Evolutionary conservation across 2,113 vertebrate genomes (phyloP).

Genomic region (Pluvianellus socialis): DNA sequence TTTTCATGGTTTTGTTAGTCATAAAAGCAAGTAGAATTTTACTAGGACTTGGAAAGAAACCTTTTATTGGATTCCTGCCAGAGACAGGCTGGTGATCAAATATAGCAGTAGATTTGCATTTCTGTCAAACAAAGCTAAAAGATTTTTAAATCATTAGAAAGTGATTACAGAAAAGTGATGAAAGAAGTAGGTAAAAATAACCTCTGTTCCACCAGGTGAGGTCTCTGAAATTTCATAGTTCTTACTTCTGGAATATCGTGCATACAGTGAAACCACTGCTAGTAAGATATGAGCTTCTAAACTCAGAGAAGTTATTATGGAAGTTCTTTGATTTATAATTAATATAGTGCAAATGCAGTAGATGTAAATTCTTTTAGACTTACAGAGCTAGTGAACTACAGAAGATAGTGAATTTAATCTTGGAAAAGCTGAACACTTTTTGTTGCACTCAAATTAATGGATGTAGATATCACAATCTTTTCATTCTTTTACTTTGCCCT

Average conservation of each 20-base stretch:
- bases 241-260: background rate
- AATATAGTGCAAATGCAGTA: background rate
- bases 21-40: background rate
- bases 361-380: background rate
- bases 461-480: background rate
- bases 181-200: background rate
- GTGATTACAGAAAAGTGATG: background rate
- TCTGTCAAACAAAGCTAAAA: background rate
- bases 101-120: background rate
- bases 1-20: background rate
- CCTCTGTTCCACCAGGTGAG: background rate
- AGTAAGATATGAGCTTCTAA: background rate
- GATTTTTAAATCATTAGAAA: background rate
- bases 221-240: background rate
- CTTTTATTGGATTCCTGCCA: background rate
- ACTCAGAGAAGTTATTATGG: background rate
- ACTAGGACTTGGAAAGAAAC: background rate
- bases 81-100: background rate
- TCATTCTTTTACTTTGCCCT: background rate
- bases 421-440: background rate
- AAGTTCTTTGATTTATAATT: conserved; percentile 41
- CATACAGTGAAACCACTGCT: background rate
- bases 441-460: background rate
- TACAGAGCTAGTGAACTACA: background rate
- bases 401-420: background rate